Evolutionary conservation across 2,113 vertebrate species (phyloP), one percentile per base, ranked within the genome.

Genomic region (Empidonax alnorum): DNA sequence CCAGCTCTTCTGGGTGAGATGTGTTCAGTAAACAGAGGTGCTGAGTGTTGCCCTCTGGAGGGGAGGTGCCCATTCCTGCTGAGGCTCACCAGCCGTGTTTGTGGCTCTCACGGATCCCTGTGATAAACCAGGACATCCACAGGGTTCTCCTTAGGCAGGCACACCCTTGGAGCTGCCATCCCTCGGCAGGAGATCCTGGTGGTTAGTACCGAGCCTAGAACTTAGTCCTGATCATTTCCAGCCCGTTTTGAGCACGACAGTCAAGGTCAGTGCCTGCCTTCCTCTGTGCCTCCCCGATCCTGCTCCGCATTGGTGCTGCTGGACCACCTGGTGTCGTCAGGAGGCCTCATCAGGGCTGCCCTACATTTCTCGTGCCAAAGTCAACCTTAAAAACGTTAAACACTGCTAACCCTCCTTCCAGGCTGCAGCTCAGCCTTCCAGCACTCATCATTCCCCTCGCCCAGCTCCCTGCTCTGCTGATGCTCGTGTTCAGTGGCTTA

Each of bases 351-450:
- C 68, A 85, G 61, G 16, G 12, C 31, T 93, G 68, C 50, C 79
- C 82, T 96, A 86, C 55, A 86, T 94, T 79, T 69, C 68, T 33
- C 52, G 14, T 90, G 71, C 71, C 25, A 9, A 69, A 94, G 62
- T 86, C 71, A 95, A 71, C 79, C 50, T 92, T 85, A 88, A 85
- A 88, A 80, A 86, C 53, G 23, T 80, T 93, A 59, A 88, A 86
- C 91, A 78, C 93, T 68, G 65, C 52, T 97, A 89, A 95, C 91
- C 91, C 94, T 92, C 73, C 86, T 94, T 91, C 86, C 59, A 22
- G 79, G 59, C 83, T 85, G 75, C 68, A 58, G n/a, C 93, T 65
- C 91, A 84, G 85, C 73, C 67, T 77, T 84, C 39, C 61, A 27
- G 3, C 12, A 1, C 42, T 35, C 63, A 3, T 35, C 58, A 5